These are phyloP conservation scores for Tetraneura akinire DNA, from an alignment of 1,140 invertebrate species.

Conservation along the genomic window DNA sequence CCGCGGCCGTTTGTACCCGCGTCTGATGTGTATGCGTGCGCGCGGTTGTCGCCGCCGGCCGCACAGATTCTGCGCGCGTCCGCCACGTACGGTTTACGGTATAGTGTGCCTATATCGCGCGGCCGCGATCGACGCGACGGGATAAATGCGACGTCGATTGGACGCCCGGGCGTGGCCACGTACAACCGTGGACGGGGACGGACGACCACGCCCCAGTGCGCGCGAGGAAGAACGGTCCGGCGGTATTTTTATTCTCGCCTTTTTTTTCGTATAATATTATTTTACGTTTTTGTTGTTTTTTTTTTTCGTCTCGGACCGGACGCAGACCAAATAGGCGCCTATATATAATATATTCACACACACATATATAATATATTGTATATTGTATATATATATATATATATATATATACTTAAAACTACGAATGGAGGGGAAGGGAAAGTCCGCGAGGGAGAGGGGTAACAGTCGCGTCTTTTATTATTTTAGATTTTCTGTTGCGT, in stretches of 20 bases:
- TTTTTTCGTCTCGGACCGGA: conserved; percentile 2
- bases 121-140: no score
- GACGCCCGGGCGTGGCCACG: background rate
- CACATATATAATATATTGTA: background rate
- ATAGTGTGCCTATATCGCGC: no score
- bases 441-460: no score
- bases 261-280: no score
- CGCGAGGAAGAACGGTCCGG: background rate
- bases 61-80: background rate
- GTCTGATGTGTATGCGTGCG: no score
- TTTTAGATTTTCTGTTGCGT: background rate
- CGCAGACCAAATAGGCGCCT: background rate
- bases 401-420: no score
- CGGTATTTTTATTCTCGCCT: background rate
- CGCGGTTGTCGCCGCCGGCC: background rate
- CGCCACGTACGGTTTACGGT: no score
- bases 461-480: conserved; percentile 15
- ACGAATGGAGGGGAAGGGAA: background rate
- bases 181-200: background rate
- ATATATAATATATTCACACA: background rate
- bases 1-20: background rate
- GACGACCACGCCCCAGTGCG: background rate
- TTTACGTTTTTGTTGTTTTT: background rate
- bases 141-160: background rate
- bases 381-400: no score